Conservation (phyloP, 2,797 vertebrate species). For the Hypotaenidia okinawae region DNA sequence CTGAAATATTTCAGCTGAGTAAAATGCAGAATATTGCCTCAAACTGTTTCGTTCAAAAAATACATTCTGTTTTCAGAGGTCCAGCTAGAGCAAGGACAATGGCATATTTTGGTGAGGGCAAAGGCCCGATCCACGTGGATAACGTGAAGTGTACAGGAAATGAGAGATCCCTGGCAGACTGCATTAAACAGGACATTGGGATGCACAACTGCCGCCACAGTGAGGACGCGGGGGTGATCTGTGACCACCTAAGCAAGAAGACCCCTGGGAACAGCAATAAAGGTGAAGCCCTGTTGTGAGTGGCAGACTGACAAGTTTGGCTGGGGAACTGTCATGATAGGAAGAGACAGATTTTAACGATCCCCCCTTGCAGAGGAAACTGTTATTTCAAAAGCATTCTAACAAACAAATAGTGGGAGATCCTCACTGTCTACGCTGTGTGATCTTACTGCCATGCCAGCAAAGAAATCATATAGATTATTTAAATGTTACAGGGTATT, state of each 20-base stretch:
- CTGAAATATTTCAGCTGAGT: not conserved
- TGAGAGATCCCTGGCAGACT: slow-evolving; percentile 88
- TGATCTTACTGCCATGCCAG: not conserved
- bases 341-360: not conserved
- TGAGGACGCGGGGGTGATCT: slow-evolving; percentile 96
- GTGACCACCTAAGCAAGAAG: slow-evolving; percentile 84
- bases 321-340: not conserved
- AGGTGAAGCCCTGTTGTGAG: slow-evolving; percentile 51
- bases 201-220: slow-evolving; percentile 95
- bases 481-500: not conserved
- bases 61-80: slow-evolving; percentile 79
- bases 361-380: not conserved
- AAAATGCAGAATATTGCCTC: not conserved
- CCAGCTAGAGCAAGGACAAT: slow-evolving; percentile 89
- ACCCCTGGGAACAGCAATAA: slow-evolving; percentile 60
- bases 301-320: not conserved
- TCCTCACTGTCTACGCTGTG: not conserved
- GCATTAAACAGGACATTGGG: slow-evolving; percentile 90
- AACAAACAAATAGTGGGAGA: not conserved
- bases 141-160: slow-evolving; percentile 91
- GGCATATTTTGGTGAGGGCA: slow-evolving; percentile 97
- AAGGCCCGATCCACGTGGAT: slow-evolving; percentile 92
- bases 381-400: not conserved
- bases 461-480: not conserved
- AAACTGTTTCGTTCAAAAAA: not conserved